Conservation (phyloP, 2,113 vertebrate genomes). For the Rana temporaria region DNA sequence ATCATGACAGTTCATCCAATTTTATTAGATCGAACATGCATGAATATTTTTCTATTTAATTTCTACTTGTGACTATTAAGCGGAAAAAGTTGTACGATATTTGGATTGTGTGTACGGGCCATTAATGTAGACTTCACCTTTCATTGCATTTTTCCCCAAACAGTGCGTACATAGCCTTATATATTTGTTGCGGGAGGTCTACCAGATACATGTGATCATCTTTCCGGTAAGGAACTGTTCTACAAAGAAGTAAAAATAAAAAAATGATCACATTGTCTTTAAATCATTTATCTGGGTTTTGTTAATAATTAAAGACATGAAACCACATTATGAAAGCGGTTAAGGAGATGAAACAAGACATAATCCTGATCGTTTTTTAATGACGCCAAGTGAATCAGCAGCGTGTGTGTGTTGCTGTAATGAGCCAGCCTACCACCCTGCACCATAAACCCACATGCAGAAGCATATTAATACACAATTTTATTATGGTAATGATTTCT, state of each 20-base stretch:
- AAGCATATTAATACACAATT: not conserved
- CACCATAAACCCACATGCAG: not conserved
- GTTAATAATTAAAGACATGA: conserved; percentile 22
- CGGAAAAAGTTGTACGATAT: too few species aligned
- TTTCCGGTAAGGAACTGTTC: not conserved
- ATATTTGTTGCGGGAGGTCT: too few species aligned
- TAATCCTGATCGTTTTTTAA: conserved; percentile 20
- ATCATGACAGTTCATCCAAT: too few species aligned
- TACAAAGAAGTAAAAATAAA: not conserved
- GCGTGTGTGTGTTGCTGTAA: not conserved
- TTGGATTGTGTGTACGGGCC: too few species aligned
- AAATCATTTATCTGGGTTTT: not conserved
- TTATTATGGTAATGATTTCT: not conserved
- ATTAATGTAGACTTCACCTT: too few species aligned
- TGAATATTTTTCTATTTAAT: too few species aligned
- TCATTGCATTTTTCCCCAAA: too few species aligned
- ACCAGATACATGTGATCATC: too few species aligned
- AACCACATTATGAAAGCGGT: not conserved
- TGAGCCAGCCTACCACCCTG: not conserved
- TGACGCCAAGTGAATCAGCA: not conserved
- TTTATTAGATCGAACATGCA: too few species aligned
- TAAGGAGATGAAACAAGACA: conserved; percentile 23
- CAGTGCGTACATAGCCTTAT: too few species aligned
- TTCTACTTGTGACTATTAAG: too few species aligned
- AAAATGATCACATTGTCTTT: not conserved